Evolutionary conservation across 2,888 invertebrate genomes (phyloP), one percentile per base, ranked within the genome.

Genomic region (Ophioninae sp.): DNA sequence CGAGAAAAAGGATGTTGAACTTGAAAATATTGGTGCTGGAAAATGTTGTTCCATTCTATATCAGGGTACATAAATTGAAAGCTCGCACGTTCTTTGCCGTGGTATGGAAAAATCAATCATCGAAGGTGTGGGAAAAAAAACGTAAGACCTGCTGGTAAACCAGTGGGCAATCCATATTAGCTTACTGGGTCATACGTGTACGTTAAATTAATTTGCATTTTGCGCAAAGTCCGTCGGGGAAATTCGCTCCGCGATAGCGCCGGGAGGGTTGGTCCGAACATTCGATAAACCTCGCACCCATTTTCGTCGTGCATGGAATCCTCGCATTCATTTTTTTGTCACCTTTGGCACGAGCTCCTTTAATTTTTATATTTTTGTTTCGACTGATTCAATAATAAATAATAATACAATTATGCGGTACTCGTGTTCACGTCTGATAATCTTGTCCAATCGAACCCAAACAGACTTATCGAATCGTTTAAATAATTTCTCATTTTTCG

Each of bases 131-230:
- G 75, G 68, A 72, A 79, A 30, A 75, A 74, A 59, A 61, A 72
- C 57, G 39, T 30, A 37, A 30, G 30, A 50, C 41, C 39, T 61
- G 72, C 2, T 8, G 62, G 7, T 37, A 10, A 20, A 50, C 30
- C 44, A 37, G 30, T 30, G 21, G 10, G 62, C 10, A 44, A 30
- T 20, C 21, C 8, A 59, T 20, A 59, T 82, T 39, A 67, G 30
- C 65, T 83, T 65, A 41, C 69, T 44, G 74, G 81, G 21, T 76
- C 61, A 80, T 69, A 77, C 73, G 72, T 72, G 77, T 83, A 61
- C 68, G 59, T 17, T 79, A 83, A 87, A 87, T 86, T 86, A 86
- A 87, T 87, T 86, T 86, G 82, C 83, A 85, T 86, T 86, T 85
- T 78, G 44, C 23, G 75, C 70, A 69, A 81, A 77, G 41, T 50